These are phyloP conservation scores for Acanthurus lineatus DNA, from an alignment of 2,797 vertebrate genomes.

Conservation along the genomic window DNA sequence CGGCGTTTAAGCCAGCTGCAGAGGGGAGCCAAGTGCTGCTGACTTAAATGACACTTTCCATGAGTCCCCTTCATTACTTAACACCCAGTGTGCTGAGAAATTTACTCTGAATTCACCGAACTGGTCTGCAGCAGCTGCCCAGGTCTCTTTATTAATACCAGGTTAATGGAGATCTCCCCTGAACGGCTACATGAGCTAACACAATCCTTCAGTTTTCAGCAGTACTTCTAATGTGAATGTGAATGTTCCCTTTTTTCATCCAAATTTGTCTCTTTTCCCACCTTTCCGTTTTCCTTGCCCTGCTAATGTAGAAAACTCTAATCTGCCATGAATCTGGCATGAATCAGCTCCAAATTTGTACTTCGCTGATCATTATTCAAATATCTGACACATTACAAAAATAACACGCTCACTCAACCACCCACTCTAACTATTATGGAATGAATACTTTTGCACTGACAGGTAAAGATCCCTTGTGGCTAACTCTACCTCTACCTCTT, in stretches of 20 bases:
- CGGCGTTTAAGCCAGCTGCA: slow-evolving; percentile 72
- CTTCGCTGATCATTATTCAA: slow-evolving; percentile 49
- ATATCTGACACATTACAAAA: slow-evolving; percentile 64
- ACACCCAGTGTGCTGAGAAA: slow-evolving; percentile 44
- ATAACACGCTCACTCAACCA: slow-evolving; percentile 44
- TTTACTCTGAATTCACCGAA: slow-evolving; percentile 24
- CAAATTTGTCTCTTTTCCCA: slow-evolving; percentile 28
- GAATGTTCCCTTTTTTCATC: slow-evolving; percentile 33
- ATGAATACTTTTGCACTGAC: slow-evolving; percentile 57
- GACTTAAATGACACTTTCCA: slow-evolving; percentile 80
- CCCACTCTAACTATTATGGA: slow-evolving; percentile 43
- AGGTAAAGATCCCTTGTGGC: slow-evolving; percentile 57
- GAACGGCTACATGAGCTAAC: slow-evolving; percentile 46
- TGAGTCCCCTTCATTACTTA: slow-evolving; percentile 70
- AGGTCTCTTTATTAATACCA: slow-evolving; percentile 37
- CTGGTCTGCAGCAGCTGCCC: slow-evolving; percentile 46
- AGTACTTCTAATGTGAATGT: slow-evolving; percentile 21
- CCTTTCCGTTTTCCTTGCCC: slow-evolving; percentile 47
- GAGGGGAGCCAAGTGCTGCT: slow-evolving; percentile 41
- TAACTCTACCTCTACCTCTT: slow-evolving; percentile 39
- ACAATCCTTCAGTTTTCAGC: slow-evolving; percentile 7
- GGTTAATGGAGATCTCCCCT: slow-evolving; percentile 47
- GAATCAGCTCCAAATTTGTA: slow-evolving; percentile 51
- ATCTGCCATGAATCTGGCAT: slow-evolving; percentile 45
- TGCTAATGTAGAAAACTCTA: slow-evolving; percentile 32